Percentiles rank a stretch among this genome's conserved stretches.
These are phyloP conservation scores for Subacronicta megacephala DNA, from an alignment of 2,888 invertebrate genomes.

Conservation along the genomic window DNA sequence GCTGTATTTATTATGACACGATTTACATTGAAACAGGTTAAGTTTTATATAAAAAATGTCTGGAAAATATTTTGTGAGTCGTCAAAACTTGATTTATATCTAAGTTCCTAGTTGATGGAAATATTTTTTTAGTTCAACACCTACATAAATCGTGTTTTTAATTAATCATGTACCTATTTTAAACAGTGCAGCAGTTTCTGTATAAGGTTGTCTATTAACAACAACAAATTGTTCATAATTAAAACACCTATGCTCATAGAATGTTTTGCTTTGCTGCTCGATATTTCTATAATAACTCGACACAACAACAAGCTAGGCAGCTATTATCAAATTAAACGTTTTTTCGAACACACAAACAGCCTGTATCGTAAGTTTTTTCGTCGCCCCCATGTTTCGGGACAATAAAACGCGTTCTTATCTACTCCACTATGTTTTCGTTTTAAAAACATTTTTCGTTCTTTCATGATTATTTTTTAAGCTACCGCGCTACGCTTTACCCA, in stretches of 20 bases:
- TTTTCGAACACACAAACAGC: conserved; percentile 45
- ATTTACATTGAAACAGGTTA: conserved; percentile 37
- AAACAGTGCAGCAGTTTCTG: no score
- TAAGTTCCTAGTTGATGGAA: no score
- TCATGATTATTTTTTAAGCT: conserved; percentile 72
- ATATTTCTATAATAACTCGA: conserved; percentile 4
- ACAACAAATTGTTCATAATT: no score
- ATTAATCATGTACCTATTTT: no score
- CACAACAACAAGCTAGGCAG: conserved; percentile 17
- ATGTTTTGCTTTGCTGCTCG: neutral
- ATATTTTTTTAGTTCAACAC: no score
- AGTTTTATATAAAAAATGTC: conserved; percentile 23
- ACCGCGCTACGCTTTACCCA: conserved; percentile 67
- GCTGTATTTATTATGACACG: conserved; percentile 56
- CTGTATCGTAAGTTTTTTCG: conserved; percentile 65
- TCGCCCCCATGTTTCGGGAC: conserved; percentile 77
- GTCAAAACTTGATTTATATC: conserved; percentile 42
- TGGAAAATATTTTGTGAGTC: conserved; percentile 39
- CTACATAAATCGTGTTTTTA: no score
- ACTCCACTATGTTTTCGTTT: conserved; percentile 80
- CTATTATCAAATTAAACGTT: conserved; percentile 28
- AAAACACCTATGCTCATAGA: no score
- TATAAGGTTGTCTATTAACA: no score
- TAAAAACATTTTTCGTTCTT: conserved; percentile 75
- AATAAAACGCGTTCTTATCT: conserved; percentile 81